Evolutionary conservation across 2,113 vertebrate species (phyloP).

Genomic region (Lethenteron reissneri): DNA sequence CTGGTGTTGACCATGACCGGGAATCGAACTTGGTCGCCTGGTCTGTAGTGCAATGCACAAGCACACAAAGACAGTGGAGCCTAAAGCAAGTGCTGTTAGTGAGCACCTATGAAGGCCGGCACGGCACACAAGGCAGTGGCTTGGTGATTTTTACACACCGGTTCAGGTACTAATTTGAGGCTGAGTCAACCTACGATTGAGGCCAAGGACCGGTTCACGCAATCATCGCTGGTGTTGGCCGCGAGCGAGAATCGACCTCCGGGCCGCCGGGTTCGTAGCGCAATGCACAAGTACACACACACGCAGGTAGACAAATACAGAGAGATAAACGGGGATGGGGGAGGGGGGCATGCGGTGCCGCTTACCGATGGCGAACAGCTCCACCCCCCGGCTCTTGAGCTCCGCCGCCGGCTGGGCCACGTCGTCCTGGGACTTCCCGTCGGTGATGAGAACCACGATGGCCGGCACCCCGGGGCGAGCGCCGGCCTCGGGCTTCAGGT

Average conservation of each 20-base stretch:
- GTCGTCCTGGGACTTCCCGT: conserved; percentile 83
- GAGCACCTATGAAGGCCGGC: too few relatives aligned
- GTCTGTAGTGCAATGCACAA: background rate
- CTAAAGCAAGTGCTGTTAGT: too few relatives aligned
- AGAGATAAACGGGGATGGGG: too few relatives aligned
- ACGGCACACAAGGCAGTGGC: too few relatives aligned
- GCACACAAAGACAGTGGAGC: background rate
- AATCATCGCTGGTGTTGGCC: too few relatives aligned
- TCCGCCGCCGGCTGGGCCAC: conserved; percentile 31
- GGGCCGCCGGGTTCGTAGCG: background rate
- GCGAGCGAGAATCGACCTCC: background rate
- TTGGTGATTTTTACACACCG: background rate
- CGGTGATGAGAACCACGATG: conserved; percentile 48
- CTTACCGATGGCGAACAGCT: conserved; percentile 72
- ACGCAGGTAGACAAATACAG: background rate
- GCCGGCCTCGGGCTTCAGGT: conserved; percentile 33
- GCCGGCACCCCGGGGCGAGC: conserved; percentile 28
- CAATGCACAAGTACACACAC: background rate
- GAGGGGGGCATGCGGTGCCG: background rate
- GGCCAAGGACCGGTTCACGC: too few relatives aligned
- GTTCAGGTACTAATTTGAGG: background rate
- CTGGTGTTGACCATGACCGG: too few relatives aligned
- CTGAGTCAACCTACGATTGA: too few relatives aligned
- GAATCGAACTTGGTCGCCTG: background rate
- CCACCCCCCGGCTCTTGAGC: conserved; percentile 42